A percentile compares a stretch with the other conserved stretches of the same genome.
Conservation (phyloP, 2,113 vertebrate species). For the Heloderma charlesbogerti region DNA sequence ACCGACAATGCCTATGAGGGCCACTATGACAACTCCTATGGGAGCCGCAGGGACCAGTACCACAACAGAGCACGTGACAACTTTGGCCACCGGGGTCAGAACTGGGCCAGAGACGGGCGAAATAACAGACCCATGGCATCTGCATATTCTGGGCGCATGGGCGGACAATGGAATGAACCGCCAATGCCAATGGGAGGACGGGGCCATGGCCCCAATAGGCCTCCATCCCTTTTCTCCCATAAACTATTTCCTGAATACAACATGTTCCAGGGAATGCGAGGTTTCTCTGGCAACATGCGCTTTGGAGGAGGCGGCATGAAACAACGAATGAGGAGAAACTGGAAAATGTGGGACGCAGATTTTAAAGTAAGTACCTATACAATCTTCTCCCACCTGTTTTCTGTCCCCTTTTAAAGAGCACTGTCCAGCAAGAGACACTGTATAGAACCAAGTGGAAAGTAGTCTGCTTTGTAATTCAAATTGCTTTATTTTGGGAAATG, state of each 20-base stretch:
- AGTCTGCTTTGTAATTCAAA: slow-evolving; percentile 4
- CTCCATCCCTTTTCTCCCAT: slow-evolving; percentile 93
- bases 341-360: slow-evolving; percentile 79
- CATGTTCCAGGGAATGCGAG: slow-evolving; percentile 86
- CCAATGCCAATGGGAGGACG: slow-evolving; percentile 74
- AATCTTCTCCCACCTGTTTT: neutral
- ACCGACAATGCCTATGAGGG: slow-evolving; percentile 82
- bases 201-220: slow-evolving; percentile 81
- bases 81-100: slow-evolving; percentile 80
- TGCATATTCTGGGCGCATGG: slow-evolving; percentile 78
- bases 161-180: slow-evolving; percentile 83
- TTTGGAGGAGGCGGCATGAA: slow-evolving; percentile 88
- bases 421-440: neutral
- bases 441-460: rapidly evolving
- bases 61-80: slow-evolving; percentile 80
- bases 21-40: slow-evolving; percentile 85
- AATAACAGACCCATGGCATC: slow-evolving; percentile 63
- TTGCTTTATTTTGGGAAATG: slow-evolving; percentile 3
- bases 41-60: slow-evolving; percentile 85
- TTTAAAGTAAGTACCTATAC: slow-evolving; percentile 80
- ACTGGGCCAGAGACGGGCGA: slow-evolving; percentile 80
- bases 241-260: slow-evolving; percentile 83
- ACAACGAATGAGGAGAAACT: slow-evolving; percentile 87
- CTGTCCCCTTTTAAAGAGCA: rapidly evolving
- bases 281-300: slow-evolving; percentile 83